These are phyloP conservation scores for Drosophila pectinifera DNA, from an alignment of 1,140 invertebrate genomes.

Conservation along the genomic window DNA sequence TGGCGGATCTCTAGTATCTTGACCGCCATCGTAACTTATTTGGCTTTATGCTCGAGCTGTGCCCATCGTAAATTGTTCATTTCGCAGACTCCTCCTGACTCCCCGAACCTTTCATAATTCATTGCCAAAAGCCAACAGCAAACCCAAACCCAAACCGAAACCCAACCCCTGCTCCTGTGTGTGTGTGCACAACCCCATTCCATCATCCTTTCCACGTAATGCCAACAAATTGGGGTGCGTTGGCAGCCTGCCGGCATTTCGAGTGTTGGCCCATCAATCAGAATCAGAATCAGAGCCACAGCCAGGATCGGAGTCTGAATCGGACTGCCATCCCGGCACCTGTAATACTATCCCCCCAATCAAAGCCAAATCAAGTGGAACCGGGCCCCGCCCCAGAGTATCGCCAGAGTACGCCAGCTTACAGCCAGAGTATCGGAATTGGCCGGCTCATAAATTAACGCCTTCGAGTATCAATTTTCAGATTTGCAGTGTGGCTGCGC, in stretches of 20 bases:
- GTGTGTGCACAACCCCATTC: not conserved
- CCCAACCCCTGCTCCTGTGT: not conserved
- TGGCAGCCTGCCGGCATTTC: slow-evolving; percentile 38
- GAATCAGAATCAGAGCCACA: slow-evolving; percentile 13
- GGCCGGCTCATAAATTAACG: slow-evolving; percentile 60
- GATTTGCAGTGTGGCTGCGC: slow-evolving; percentile 82
- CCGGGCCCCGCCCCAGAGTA: slow-evolving; percentile 15
- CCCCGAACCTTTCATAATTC: slow-evolving; percentile 50
- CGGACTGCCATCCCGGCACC: not conserved
- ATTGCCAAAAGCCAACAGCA: slow-evolving; percentile 11
- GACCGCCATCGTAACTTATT: not conserved
- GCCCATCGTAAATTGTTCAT: slow-evolving; percentile 59
- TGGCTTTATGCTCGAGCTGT: slow-evolving; percentile 40
- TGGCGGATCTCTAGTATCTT: not conserved
- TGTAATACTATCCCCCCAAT: slow-evolving; percentile 9
- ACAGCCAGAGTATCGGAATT: slow-evolving; percentile 3
- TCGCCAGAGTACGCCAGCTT: too few relatives aligned
- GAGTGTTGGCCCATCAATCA: slow-evolving; percentile 66
- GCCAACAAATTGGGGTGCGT: slow-evolving; percentile 56
- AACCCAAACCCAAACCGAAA: not conserved
- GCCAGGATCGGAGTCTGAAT: not conserved
- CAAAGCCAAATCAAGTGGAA: slow-evolving; percentile 19
- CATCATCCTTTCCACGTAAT: slow-evolving; percentile 34
- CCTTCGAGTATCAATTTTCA: slow-evolving; percentile 77
- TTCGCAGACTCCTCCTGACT: slow-evolving; percentile 32